Evolutionary conservation across 2,113 vertebrate genomes (phyloP), one percentile per base, ranked within the genome.

Genomic region (Martes martes): DNA sequence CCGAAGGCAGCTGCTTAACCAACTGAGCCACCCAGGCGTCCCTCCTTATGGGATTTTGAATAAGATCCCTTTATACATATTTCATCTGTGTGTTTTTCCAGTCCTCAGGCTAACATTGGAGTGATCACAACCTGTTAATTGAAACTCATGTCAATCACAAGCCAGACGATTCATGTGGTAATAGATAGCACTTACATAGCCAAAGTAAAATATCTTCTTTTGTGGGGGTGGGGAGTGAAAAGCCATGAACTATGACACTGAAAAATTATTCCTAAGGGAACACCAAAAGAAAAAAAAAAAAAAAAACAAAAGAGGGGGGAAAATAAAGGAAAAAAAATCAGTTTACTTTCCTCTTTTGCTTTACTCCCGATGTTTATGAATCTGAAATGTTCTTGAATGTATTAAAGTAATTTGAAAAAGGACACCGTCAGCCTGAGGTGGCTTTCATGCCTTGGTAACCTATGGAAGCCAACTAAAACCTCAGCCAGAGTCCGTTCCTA

Each of bases 151-250:
- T 45, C 52, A n/a, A 1, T 73, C 11, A 94, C 65, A 86, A 85
- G 3, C 8, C 23, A 52, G 80, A 4, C 16, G 42, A 52, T 73
- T 3, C 36, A 21, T 6, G 71, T 31, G 52, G 21, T 47, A 90
- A 67, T 67, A 90, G 16, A n/a, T 42, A 83, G 8, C 9, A 4
- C 24, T 5, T 31, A 9, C 39, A 52, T 0, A 82, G 57, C 1
- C 11, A 73, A 91, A 78, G n/a, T 15, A 63, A 81, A 87, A 42
- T n/a, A 57, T 7, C 28, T 96, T 23, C 24, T 94, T 59, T 59
- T 89, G 2, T 21, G 10, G 2, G 11, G 3, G n/a, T 10, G 28
- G 18, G 1, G 1, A 11, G 18, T 26, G 3, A 33, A 39, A 67
- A 65, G 67, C 55, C 76, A 52, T 79, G 33, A 59, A 86, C 1